Conservation (phyloP, 2,888 invertebrate genomes). For the Agrochola lychnidis region DNA sequence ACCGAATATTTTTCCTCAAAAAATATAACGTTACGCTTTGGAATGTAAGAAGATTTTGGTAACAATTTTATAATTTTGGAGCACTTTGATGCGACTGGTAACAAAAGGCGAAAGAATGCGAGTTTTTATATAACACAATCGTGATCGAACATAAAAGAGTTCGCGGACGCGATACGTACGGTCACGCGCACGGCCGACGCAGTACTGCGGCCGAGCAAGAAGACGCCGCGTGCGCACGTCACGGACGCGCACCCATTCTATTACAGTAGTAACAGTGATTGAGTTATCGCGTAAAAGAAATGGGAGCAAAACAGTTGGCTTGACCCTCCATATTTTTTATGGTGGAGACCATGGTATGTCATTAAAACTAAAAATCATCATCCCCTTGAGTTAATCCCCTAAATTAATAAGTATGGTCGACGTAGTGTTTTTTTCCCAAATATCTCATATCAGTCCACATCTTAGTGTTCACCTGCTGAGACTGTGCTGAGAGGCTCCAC, state of each 20-base stretch:
- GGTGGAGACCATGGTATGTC: background rate
- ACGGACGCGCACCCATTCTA: slow-evolving; percentile 67
- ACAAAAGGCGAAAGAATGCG: slow-evolving; percentile 68
- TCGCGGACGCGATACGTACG: slow-evolving; percentile 72
- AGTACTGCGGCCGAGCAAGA: slow-evolving; percentile 74
- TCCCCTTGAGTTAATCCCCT: background rate
- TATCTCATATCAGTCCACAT: background rate
- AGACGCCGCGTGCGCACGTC: slow-evolving; percentile 64
- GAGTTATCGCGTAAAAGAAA: slow-evolving; percentile 68
- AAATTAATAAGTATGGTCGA: background rate
- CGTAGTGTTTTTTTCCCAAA: background rate
- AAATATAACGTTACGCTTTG: slow-evolving; percentile 63
- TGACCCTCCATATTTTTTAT: slow-evolving; percentile 39
- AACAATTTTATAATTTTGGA: slow-evolving; percentile 50
- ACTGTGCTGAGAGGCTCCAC: too few relatives aligned
- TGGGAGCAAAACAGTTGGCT: slow-evolving; percentile 49
- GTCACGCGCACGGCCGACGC: slow-evolving; percentile 75
- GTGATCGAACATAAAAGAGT: slow-evolving; percentile 64
- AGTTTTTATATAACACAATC: slow-evolving; percentile 80
- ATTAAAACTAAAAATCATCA: background rate
- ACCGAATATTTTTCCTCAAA: slow-evolving; percentile 72
- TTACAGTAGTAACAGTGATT: slow-evolving; percentile 69
- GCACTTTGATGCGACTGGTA: slow-evolving; percentile 61
- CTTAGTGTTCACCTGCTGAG: background rate
- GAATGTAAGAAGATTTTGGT: slow-evolving; percentile 56